phyloP scores from a whole-genome alignment of 2,888 invertebrate species.

The Blastobasis adustella region DNA sequence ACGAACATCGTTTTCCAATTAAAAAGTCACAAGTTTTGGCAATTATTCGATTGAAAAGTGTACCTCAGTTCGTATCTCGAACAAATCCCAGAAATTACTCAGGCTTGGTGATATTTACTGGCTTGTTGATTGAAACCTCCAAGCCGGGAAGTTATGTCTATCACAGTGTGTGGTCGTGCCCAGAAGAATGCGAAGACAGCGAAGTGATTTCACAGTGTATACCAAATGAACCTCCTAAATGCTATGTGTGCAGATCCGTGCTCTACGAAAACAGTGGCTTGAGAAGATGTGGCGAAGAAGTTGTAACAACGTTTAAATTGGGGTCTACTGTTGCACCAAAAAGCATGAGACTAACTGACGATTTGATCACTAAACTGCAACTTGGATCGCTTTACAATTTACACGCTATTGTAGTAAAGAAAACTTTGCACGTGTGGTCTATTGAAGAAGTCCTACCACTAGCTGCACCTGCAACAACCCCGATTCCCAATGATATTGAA shows the following conservation, averaged over 20 bases:
- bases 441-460: constrained; percentile 35
- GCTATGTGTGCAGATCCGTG: constrained; percentile 44
- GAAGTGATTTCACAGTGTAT: constrained; percentile 52
- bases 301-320: constrained; percentile 40
- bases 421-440: constrained; percentile 38
- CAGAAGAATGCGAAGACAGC: constrained; percentile 61
- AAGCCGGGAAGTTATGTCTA: constrained; percentile 47
- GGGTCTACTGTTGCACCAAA: constrained; percentile 28
- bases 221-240: constrained; percentile 54
- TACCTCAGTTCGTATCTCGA: constrained; percentile 28
- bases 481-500: constrained; percentile 37
- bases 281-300: constrained; percentile 55
- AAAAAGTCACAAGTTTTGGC: constrained; percentile 41
- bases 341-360: constrained; percentile 41
- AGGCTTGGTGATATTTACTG: constrained; percentile 39
- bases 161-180: constrained; percentile 63
- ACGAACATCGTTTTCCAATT: constrained; percentile 22
- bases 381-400: constrained; percentile 41
- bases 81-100: constrained; percentile 28
- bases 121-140: constrained; percentile 39
- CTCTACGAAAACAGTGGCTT: constrained; percentile 57
- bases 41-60: constrained; percentile 38
- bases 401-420: constrained; percentile 38
- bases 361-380: constrained; percentile 40
- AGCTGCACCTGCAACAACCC: constrained; percentile 32